phyloP scores from a whole-genome alignment of 2,888 invertebrate species.

The Pachydiplax longipennis region DNA sequence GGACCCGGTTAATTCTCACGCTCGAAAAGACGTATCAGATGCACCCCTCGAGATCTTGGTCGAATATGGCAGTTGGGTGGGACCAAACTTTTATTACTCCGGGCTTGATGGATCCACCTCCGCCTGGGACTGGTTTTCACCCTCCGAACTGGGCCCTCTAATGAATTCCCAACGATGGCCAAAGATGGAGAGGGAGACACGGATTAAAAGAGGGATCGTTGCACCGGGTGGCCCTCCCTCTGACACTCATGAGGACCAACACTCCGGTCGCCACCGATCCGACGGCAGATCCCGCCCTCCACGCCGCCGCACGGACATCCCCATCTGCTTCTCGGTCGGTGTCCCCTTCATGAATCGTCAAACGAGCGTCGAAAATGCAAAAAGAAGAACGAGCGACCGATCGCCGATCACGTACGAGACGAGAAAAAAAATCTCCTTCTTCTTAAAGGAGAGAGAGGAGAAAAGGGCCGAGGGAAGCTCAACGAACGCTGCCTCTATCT shows the following conservation, averaged over 20 bases:
- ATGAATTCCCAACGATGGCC: background rate
- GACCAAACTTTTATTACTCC: background rate
- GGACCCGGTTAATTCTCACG: background rate
- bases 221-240: background rate
- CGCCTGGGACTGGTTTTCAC: background rate
- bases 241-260: background rate
- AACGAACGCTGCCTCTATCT: no score
- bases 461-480: no score
- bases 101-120: background rate
- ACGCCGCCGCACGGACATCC: background rate
- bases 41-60: background rate
- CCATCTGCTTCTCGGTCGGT: background rate
- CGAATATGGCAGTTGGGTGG: background rate
- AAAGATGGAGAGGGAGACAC: background rate
- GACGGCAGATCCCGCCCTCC: background rate
- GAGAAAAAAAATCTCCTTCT: background rate
- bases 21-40: background rate
- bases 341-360: background rate
- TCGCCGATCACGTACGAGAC: background rate
- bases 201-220: background rate
- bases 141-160: background rate
- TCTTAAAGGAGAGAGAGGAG: background rate
- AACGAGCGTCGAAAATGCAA: background rate
- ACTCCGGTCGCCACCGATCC: background rate
- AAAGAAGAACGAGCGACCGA: background rate